Base-by-base conservation (phyloP, 2,113 vertebrate genomes). In the Acrocephalus arundinaceus region DNA sequence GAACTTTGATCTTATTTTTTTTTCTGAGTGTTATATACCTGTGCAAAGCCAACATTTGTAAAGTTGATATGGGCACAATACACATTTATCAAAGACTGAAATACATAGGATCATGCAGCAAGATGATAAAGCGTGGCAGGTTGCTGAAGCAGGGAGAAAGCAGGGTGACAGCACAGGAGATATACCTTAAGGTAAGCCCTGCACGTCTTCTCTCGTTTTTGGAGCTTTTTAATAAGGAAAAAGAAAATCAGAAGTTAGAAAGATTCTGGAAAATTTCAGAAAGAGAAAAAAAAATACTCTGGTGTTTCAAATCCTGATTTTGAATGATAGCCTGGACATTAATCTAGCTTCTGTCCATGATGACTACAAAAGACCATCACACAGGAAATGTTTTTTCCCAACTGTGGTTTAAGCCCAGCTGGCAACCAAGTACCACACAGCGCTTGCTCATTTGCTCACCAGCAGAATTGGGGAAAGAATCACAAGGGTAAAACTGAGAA, bases 141-240 rank as follows among this genome's bases (percentile, higher is more conserved):
- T 95, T 97, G 98, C 97, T 96, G 96, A 97, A 97, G 96, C 86
- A 97, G 97, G 97, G 95, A 96, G 93, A 97, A 97, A 98, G 98
- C 98, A 98, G 97, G 98, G 98, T 97, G 97, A 98, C 97, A 98
- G 97, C 97, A 97, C 97, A 97, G 98, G 98, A 98, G 97, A 98
- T 98, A 98, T 99, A 99, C 99, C 99, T 99, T 99, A 98, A 99
- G 99, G 98, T 99, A 99, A 98, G 99, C 99, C 98, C 99, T 99
- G 99, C 99, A 99, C 98, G 99, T 99, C 99, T 99, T 99, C 98
- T 99, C 99, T 98, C 99, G 99, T 97, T 99, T 99, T 99, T 99
- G 99, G 98, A 99, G 99, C 99, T 99, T 99, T 99, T 98, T 97
- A 98, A 97, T 97, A 98, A 98, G 96, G 97, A 98, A 97, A 97